Evolutionary conservation across 2,113 vertebrate species (phyloP).

Genomic region (Neodontobutis hainanensis): DNA sequence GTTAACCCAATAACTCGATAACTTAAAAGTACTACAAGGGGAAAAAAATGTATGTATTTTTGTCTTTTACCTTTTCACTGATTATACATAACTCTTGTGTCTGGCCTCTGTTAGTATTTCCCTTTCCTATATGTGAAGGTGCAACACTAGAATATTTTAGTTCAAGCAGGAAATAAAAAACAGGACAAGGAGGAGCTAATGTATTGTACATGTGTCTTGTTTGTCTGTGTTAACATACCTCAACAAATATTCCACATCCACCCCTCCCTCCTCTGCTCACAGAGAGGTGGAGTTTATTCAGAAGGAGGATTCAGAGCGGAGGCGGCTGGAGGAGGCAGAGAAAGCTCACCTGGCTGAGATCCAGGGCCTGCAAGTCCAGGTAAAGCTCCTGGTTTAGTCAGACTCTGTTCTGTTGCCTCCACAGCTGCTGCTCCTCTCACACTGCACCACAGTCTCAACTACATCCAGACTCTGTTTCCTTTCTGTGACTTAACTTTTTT

Average conservation of each 20-base stretch:
- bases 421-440: conserved; percentile 2
- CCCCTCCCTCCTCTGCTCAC: conserved; percentile 24
- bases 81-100: too few relatives aligned
- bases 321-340: conserved; percentile 93
- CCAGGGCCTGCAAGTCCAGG: conserved; percentile 91
- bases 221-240: conserved; percentile 24
- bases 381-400: conserved; percentile 59
- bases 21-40: too few relatives aligned
- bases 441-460: conserved; percentile 2
- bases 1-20: too few relatives aligned
- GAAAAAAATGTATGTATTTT: too few relatives aligned
- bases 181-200: not conserved
- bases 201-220: conserved; percentile 12
- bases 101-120: too few relatives aligned
- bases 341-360: conserved; percentile 92
- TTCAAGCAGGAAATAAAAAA: too few relatives aligned
- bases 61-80: too few relatives aligned
- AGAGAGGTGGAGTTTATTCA: conserved; percentile 97
- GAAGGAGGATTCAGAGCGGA: conserved; percentile 91
- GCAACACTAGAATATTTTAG: too few relatives aligned
- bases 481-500: too few relatives aligned
- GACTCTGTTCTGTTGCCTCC: not conserved
- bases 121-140: too few relatives aligned
- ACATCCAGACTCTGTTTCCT: not conserved
- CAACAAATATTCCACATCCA: conserved; percentile 10